phyloP scores from a whole-genome alignment of 2,888 invertebrate species.

The Brenthis ino region DNA sequence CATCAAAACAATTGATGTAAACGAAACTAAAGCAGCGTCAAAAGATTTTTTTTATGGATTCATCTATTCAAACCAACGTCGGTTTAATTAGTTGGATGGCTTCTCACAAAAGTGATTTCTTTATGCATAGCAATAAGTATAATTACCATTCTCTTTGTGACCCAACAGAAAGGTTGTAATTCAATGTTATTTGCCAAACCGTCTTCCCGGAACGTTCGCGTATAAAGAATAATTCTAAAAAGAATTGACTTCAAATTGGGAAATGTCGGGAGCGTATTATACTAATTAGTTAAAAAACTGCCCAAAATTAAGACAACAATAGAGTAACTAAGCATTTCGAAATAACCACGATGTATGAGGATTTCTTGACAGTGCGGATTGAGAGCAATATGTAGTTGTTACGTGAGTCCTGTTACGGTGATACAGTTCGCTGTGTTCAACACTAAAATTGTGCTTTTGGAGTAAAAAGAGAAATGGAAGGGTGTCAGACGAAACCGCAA shows the following conservation, averaged over 20 bases:
- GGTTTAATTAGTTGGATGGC: constrained; percentile 37
- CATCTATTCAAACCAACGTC: constrained; percentile 28
- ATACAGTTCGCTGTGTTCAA: constrained; percentile 19
- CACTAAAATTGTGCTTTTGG: constrained; percentile 34
- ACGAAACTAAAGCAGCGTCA: constrained; percentile 16
- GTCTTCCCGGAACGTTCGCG: constrained; percentile 26
- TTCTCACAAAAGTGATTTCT: constrained; percentile 34
- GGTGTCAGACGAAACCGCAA: constrained; percentile 50
- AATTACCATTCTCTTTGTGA: constrained; percentile 34
- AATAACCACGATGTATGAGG: not conserved
- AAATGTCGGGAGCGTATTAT: constrained; percentile 20
- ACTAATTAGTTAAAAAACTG: constrained; percentile 25
- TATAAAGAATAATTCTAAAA: constrained; percentile 34
- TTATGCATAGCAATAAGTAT: constrained; percentile 38
- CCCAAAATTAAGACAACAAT: constrained; percentile 1
- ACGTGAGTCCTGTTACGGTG: not conserved
- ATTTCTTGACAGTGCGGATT: not conserved
- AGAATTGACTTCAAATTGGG: constrained; percentile 26
- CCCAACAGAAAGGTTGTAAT: constrained; percentile 29
- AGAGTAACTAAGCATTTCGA: not conserved
- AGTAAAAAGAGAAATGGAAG: constrained; percentile 34
- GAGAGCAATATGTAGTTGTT: not conserved
- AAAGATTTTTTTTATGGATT: constrained; percentile 31
- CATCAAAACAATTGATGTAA: constrained; percentile 19
- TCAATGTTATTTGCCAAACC: constrained; percentile 33